These are phyloP conservation scores for Stenichneumon culpator DNA, from an alignment of 2,888 invertebrate genomes.

Conservation along the genomic window DNA sequence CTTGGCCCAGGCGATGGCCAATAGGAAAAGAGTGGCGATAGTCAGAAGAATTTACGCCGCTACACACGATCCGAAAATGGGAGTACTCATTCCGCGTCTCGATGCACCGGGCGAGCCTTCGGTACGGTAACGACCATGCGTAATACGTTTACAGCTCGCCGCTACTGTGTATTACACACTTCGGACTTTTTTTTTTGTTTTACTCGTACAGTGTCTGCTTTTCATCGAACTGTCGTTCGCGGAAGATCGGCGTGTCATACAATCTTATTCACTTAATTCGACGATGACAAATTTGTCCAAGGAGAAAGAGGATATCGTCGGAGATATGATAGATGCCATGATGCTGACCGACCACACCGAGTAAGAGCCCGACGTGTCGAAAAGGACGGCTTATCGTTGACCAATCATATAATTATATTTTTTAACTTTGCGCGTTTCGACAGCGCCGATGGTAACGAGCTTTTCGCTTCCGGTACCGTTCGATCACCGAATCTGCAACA, in stretches of 20 bases:
- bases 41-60: conserved; percentile 70
- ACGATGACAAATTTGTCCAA: conserved; percentile 50
- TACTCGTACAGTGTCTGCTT: conserved; percentile 65
- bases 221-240: conserved; percentile 64
- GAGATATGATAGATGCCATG: conserved; percentile 68
- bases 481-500: conserved; percentile 75
- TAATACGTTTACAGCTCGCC: neutral
- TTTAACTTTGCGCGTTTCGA: neutral
- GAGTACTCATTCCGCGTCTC: conserved; percentile 73
- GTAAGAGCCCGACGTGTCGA: conserved; percentile 26
- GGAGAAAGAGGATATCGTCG: conserved; percentile 60
- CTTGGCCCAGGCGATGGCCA: conserved; percentile 73
- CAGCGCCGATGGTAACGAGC: conserved; percentile 46
- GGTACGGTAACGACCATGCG: conserved; percentile 65
- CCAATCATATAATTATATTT: neutral
- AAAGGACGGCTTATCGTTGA: neutral
- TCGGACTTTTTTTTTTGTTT: neutral
- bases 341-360: conserved; percentile 47
- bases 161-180: neutral
- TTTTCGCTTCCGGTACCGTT: conserved; percentile 72
- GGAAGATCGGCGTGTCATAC: conserved; percentile 65
- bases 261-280: conserved; percentile 54
- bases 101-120: conserved; percentile 71
- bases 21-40: conserved; percentile 71
- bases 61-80: conserved; percentile 71